Conservation (phyloP, 2,113 vertebrate species). For the Alethe castanea region DNA sequence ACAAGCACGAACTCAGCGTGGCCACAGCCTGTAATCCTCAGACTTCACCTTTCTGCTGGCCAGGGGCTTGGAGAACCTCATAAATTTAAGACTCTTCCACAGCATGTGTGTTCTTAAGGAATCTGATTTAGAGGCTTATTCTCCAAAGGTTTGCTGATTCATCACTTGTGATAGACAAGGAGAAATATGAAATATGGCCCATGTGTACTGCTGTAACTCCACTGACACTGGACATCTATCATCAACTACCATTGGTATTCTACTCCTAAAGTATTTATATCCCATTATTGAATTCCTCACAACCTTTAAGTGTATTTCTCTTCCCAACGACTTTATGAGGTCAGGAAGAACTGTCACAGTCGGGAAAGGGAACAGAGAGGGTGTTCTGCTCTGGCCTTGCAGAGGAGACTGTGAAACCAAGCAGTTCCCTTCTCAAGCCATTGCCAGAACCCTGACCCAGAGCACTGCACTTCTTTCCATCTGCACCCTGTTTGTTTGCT, state of each 20-base stretch:
- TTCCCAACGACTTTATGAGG: background rate
- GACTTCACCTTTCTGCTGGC: background rate
- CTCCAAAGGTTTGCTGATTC: constrained; percentile 1
- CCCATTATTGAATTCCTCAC: background rate
- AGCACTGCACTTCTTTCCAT: background rate
- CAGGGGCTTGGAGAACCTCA: background rate
- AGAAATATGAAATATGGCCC: constrained; percentile 1
- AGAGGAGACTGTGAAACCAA: background rate
- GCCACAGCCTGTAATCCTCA: background rate
- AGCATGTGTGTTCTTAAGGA: background rate
- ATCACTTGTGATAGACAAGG: background rate
- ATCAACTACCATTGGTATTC: background rate
- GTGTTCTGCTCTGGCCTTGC: background rate
- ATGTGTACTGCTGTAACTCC: background rate
- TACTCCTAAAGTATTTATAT: background rate
- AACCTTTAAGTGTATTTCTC: background rate
- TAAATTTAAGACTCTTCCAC: background rate
- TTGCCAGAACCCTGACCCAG: background rate
- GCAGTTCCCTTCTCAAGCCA: background rate
- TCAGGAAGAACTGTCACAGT: background rate
- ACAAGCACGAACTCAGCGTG: background rate
- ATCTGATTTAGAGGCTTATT: constrained; percentile 8
- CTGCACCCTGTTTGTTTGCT: background rate
- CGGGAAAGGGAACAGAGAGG: background rate
- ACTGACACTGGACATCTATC: background rate